phyloP scores from a whole-genome alignment of 37 sponge, comb jelly and placozoan genomes.

The Petrosia ficiformis region DNA sequence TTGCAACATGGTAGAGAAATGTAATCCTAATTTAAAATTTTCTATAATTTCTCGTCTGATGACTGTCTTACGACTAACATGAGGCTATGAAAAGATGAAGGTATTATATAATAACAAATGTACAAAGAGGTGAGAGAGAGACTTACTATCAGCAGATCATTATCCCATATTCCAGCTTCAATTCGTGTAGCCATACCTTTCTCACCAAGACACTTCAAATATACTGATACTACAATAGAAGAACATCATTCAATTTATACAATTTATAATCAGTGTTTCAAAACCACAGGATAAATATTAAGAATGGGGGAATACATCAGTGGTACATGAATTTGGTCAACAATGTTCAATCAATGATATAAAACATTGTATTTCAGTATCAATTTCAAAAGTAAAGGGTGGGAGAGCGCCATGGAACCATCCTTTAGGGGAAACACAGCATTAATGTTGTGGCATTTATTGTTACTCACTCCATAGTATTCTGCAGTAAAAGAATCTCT shows the following conservation, averaged over 20 bases:
- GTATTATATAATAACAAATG: background rate
- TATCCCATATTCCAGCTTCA: background rate
- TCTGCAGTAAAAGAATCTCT: slow-evolving; percentile 27
- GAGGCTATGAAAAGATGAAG: background rate
- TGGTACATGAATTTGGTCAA: too few relatives aligned
- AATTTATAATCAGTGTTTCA: too few relatives aligned
- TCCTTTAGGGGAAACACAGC: too few relatives aligned
- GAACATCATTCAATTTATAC: background rate
- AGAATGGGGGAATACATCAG: too few relatives aligned
- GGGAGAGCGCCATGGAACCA: too few relatives aligned
- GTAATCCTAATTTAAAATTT: background rate
- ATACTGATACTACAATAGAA: background rate
- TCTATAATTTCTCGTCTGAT: background rate
- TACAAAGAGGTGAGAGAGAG: too few relatives aligned
- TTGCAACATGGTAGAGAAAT: background rate
- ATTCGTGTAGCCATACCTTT: background rate
- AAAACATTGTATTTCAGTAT: too few relatives aligned
- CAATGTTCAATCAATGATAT: too few relatives aligned
- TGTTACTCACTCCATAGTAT: slow-evolving; percentile 58
- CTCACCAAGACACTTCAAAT: slow-evolving; percentile 1
- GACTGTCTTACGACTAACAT: background rate
- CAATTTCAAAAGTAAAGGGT: too few relatives aligned
- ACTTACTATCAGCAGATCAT: background rate
- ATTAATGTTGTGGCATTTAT: too few relatives aligned
- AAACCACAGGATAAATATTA: too few relatives aligned